A percentile compares a stretch with the other conserved stretches of the same genome.
Evolutionary conservation across 2,113 vertebrate species (phyloP).

Genomic region (Saccopteryx bilineata): DNA sequence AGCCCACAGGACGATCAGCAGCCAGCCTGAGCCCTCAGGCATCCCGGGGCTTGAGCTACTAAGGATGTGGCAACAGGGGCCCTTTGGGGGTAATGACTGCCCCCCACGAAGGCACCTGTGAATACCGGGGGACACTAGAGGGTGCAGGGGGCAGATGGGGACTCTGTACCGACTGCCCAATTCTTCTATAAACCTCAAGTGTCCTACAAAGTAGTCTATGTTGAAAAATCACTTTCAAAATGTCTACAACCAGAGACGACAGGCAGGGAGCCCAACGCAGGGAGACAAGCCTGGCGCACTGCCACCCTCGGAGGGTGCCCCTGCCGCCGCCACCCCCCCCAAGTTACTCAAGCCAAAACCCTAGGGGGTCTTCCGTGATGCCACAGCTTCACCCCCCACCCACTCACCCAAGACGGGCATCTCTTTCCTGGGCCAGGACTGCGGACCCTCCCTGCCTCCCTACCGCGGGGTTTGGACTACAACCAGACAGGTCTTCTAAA

Average conservation of each 20-base stretch:
- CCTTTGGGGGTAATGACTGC: fast-evolving
- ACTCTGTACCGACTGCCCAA: not conserved
- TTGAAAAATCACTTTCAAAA: not conserved
- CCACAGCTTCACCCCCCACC: too few relatives aligned
- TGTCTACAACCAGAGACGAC: not conserved
- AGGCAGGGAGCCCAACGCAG: not conserved
- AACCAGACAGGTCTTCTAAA: not conserved
- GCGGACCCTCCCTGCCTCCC: too few relatives aligned
- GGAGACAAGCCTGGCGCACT: too few relatives aligned
- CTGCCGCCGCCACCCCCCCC: fast-evolving
- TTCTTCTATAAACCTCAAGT: not conserved
- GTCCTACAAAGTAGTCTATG: not conserved
- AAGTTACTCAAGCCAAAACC: not conserved
- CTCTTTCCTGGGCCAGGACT: fast-evolving
- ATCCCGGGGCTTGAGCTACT: fast-evolving
- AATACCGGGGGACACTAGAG: fast-evolving
- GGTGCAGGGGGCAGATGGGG: fast-evolving
- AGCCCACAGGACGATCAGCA: fast-evolving
- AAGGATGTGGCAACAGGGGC: fast-evolving
- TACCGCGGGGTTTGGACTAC: fast-evolving
- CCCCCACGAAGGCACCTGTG: fast-evolving
- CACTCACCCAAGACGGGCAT: not conserved
- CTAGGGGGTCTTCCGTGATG: fast-evolving
- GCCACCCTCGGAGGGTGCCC: not conserved
- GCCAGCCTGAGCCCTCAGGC: fast-evolving